Conservation (phyloP, 2,888 invertebrate species). For the Agonopterix subpropinquella region DNA sequence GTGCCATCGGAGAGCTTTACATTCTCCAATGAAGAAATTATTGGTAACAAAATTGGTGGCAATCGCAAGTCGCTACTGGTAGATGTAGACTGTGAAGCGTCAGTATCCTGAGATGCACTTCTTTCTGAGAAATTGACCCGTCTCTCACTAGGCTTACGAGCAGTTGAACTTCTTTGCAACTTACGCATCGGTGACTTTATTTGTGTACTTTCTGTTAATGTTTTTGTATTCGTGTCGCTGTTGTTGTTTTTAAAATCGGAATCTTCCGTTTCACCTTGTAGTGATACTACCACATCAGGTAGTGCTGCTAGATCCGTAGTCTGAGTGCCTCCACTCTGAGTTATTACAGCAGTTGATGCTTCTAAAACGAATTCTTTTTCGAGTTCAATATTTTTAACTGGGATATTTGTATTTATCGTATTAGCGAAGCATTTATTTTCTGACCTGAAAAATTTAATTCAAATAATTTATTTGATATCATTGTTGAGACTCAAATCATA, state of each 20-base stretch:
- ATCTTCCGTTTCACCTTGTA: constrained; percentile 46
- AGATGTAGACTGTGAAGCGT: constrained; percentile 76
- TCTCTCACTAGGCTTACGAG: constrained; percentile 60
- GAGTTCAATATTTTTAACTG: constrained; percentile 40
- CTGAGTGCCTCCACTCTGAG: constrained; percentile 33
- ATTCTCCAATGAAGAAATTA: constrained; percentile 78
- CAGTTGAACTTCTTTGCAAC: constrained; percentile 64
- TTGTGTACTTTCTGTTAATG: constrained; percentile 23
- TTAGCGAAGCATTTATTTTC: constrained; percentile 77
- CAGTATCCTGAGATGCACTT: constrained; percentile 78
- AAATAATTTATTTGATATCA: background rate
- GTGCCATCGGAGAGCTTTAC: constrained; percentile 54
- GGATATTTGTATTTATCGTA: constrained; percentile 15
- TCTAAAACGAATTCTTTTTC: constrained; percentile 50
- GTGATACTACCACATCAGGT: constrained; percentile 44
- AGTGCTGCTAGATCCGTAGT: constrained; percentile 36
- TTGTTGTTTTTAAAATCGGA: constrained; percentile 43
- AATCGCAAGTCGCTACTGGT: constrained; percentile 78
- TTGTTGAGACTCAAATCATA: background rate
- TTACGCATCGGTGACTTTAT: constrained; percentile 41
- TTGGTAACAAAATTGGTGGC: constrained; percentile 83
- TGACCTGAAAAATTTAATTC: constrained; percentile 58
- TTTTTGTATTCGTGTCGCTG: constrained; percentile 37
- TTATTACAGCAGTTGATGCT: constrained; percentile 24
- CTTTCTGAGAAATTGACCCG: constrained; percentile 71